Conservation (phyloP, 1,140 invertebrate species). For the Anoplophora glabripennis region DNA sequence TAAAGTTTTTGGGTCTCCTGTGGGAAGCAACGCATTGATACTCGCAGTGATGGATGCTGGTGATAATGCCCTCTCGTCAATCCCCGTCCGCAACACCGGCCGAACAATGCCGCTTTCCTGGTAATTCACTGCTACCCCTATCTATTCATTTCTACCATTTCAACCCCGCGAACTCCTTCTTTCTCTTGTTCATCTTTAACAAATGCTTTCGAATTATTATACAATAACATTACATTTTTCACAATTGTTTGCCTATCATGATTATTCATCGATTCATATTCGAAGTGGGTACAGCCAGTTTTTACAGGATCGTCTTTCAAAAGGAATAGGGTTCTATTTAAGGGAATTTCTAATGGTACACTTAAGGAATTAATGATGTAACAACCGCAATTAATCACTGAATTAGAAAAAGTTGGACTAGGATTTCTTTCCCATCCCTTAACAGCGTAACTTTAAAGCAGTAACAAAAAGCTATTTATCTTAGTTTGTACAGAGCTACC, state of each 20-base stretch:
- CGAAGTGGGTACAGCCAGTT: slow-evolving; percentile 3
- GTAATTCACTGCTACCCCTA: slow-evolving; percentile 46
- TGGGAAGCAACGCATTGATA: slow-evolving; percentile 51
- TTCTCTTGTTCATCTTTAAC: slow-evolving; percentile 40
- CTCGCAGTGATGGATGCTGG: slow-evolving; percentile 49
- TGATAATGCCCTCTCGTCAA: slow-evolving; percentile 52
- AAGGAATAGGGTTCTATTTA: neutral
- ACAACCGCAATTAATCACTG: slow-evolving; percentile 4
- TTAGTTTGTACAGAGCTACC: no score
- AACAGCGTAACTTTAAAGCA: no score
- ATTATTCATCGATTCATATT: slow-evolving; percentile 33
- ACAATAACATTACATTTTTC: slow-evolving; percentile 42
- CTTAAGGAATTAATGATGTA: slow-evolving; percentile 10
- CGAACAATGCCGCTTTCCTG: slow-evolving; percentile 47
- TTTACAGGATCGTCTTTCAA: neutral
- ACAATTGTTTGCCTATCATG: slow-evolving; percentile 16
- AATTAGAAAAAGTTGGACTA: no score
- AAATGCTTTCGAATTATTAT: slow-evolving; percentile 42
- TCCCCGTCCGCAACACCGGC: slow-evolving; percentile 49
- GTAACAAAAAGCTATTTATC: no score
- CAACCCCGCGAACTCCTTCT: slow-evolving; percentile 18
- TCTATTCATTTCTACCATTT: slow-evolving; percentile 43
- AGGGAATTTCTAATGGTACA: neutral
- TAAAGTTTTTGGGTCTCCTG: slow-evolving; percentile 48
- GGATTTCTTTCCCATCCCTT: no score